phyloP scores from a whole-genome alignment of 2,888 invertebrate genomes.

The Sylvicola cinctus region DNA sequence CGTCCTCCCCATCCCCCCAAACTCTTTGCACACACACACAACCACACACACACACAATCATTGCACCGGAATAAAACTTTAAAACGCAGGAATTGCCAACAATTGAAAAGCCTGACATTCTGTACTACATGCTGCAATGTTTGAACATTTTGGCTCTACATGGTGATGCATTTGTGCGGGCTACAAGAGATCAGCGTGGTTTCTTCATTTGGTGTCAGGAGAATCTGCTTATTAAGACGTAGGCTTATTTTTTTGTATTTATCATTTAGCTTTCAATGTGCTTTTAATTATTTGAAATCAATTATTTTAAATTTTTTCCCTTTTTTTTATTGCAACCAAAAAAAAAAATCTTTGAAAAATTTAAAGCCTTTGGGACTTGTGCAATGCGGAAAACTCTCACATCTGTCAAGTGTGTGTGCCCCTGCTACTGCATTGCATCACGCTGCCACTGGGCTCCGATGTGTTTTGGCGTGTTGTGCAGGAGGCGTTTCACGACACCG shows the following conservation, averaged over 20 bases:
- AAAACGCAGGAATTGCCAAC: constrained; percentile 45
- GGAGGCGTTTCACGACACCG: constrained; percentile 76
- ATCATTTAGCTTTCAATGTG: background rate
- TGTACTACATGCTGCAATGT: constrained; percentile 82
- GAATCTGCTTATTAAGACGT: constrained; percentile 84
- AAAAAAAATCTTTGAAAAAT: no score
- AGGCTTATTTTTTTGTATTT: constrained; percentile 12
- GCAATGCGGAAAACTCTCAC: constrained; percentile 83
- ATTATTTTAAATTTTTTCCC: no score
- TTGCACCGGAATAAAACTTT: background rate
- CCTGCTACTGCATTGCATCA: constrained; percentile 83
- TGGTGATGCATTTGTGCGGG: constrained; percentile 76
- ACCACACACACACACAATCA: no score
- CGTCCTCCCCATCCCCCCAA: no score
- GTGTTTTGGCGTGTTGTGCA: constrained; percentile 92
- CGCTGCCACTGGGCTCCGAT: constrained; percentile 82
- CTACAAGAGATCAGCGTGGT: constrained; percentile 72
- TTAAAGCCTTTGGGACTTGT: constrained; percentile 86
- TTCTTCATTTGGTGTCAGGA: constrained; percentile 94
- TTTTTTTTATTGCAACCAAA: no score
- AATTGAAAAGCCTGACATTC: constrained; percentile 73
- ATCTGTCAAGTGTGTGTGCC: constrained; percentile 86
- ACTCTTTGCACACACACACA: no score
- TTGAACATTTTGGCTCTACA: constrained; percentile 79
- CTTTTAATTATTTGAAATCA: background rate